phyloP scores from a whole-genome alignment of 2,888 invertebrate genomes.

The Habrosyne pyritoides region DNA sequence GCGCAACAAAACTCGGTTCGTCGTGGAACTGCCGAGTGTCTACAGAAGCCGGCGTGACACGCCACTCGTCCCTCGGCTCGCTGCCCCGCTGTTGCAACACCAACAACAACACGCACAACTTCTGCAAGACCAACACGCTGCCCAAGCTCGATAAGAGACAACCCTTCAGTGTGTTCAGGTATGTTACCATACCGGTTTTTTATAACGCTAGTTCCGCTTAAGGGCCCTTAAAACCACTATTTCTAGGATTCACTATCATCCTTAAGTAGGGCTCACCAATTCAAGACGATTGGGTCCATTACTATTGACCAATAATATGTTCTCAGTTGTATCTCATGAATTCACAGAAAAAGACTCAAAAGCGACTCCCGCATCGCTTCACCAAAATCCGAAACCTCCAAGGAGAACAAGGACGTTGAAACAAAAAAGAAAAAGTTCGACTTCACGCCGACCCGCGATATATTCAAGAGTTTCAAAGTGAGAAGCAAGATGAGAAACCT shows the following conservation, averaged over 20 bases:
- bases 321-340: too few species aligned
- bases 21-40: conserved; percentile 19
- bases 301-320: too few species aligned
- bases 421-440: conserved; percentile 79
- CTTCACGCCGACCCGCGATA: conserved; percentile 74
- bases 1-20: neutral
- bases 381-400: conserved; percentile 66
- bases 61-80: conserved; percentile 64
- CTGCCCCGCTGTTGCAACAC: conserved; percentile 45
- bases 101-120: neutral
- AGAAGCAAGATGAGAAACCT: conserved; percentile 70
- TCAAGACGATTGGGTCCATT: too few species aligned
- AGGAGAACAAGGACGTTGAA: conserved; percentile 67
- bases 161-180: conserved; percentile 65
- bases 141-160: conserved; percentile 52
- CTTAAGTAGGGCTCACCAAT: too few species aligned
- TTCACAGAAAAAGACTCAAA: conserved; percentile 71
- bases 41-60: conserved; percentile 40
- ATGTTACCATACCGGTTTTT: neutral
- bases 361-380: conserved; percentile 73
- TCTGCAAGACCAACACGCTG: conserved; percentile 35
- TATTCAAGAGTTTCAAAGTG: conserved; percentile 76
- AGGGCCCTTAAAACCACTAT: too few species aligned
- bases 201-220: too few species aligned
- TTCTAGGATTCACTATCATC: too few species aligned